Evolutionary conservation across 1,140 invertebrate species (phyloP), one percentile per base, ranked within the genome.

Genomic region (Drosophila pallidifrons): DNA sequence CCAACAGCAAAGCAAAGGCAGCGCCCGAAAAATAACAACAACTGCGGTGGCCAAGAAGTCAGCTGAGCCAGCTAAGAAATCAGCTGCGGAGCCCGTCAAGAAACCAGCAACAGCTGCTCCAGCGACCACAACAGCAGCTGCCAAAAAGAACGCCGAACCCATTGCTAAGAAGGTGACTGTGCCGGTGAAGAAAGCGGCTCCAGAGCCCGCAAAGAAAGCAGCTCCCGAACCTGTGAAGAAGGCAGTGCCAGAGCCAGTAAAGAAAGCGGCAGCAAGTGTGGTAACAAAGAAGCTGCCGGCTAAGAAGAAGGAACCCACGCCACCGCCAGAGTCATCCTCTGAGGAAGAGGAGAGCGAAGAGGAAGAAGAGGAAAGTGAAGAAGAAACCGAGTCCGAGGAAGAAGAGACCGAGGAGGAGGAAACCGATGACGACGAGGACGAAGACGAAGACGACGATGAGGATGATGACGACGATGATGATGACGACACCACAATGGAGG

Each of bases 271-370:
- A 7, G 65, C 68, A 15, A 74, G 66, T 7, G 30, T 61, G 28
- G 54, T 47, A 2, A 65, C 74, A 11, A 90, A 81, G 32, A 91
- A 81, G 13, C 59, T 73, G 1, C 35, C 59, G 16, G 55, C 69
- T 13, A 70, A 66, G 45, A 92, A 91, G 59, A 92, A 92, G 64
- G 87, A 91, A 46, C 91, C 91, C 5, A 91, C 91, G 25, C 90
- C 90, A 54, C 82, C 82, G 63, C 82, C 90, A 5, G 87, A 90
- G 8, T 88, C 87, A n/a, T 88, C 83, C 5, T 91, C 80, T 0
- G 82, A 85, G 25, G 83, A 88, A 25, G 88, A 91, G 43, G 79
- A 82, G 45, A 82, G 59, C 16, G 88, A 91, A 57, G 87, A 88
- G 20, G 88, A 79, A 28, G 81, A 83, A 16, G 77, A 80, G 43